Conservation (phyloP, 2,888 invertebrate genomes). For the Limenitis arthemis region DNA sequence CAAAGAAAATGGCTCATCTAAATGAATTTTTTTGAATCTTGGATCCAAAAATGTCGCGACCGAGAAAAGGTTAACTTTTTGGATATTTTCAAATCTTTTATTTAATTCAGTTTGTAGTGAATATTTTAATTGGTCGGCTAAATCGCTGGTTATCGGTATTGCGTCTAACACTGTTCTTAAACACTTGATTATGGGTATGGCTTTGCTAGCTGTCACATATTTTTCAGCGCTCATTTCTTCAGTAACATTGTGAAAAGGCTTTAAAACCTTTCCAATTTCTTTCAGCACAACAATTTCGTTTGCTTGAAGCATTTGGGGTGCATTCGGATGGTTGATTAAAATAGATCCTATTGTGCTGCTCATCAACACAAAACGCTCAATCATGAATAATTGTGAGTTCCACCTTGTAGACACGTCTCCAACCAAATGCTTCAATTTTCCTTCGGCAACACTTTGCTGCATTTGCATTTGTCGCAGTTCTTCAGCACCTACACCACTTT, state of each 20-base stretch:
- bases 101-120: conserved; percentile 25
- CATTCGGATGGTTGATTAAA: too few species aligned
- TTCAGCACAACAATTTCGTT: conserved; percentile 27
- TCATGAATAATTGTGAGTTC: too few species aligned
- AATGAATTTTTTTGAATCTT: neutral
- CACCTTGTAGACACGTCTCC: too few species aligned
- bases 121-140: conserved; percentile 26
- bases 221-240: conserved; percentile 33
- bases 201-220: conserved; percentile 31
- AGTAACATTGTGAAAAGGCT: conserved; percentile 31
- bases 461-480: conserved; percentile 27
- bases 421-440: too few species aligned
- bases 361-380: too few species aligned
- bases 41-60: conserved; percentile 5
- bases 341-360: too few species aligned
- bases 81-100: conserved; percentile 26
- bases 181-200: conserved; percentile 31
- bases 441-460: conserved; percentile 13
- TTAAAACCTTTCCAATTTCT: conserved; percentile 28
- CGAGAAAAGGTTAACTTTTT: conserved; percentile 26
- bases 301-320: too few species aligned
- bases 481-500: conserved; percentile 28
- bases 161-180: conserved; percentile 9
- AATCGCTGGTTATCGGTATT: conserved; percentile 19
- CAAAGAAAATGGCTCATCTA: neutral